Percentiles rank a stretch among this genome's conserved stretches.
phyloP scores from a whole-genome alignment of 2,888 invertebrate species.

The Tribolium freemani region DNA sequence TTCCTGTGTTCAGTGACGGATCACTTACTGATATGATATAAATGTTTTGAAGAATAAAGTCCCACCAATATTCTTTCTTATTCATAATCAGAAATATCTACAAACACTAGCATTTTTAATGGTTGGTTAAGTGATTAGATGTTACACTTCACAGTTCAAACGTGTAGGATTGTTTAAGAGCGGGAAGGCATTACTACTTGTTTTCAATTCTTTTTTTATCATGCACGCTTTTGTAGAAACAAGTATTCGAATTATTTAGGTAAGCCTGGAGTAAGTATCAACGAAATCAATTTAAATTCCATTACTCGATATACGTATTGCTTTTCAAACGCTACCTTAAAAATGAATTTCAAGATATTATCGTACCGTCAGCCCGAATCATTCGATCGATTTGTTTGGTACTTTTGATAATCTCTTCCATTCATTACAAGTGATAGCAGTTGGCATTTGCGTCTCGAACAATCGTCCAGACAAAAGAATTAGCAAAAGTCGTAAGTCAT shows the following conservation, averaged over 20 bases:
- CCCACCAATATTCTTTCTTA: background rate
- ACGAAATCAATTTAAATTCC: background rate
- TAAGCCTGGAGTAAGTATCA: background rate
- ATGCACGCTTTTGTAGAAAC: background rate
- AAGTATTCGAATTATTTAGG: background rate
- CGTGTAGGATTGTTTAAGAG: no score
- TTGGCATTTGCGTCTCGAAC: background rate
- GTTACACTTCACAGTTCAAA: no score
- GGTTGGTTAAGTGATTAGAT: background rate
- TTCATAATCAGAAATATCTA: background rate
- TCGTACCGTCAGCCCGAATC: background rate
- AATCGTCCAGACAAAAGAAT: constrained; percentile 13
- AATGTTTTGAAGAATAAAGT: background rate
- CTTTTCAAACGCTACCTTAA: no score
- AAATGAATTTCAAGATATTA: background rate
- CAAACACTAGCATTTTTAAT: background rate
- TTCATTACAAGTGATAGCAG: background rate
- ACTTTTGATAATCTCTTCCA: background rate
- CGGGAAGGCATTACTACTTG: no score
- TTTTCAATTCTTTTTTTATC: background rate
- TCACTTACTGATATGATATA: background rate
- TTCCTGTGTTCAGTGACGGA: constrained; percentile 4
- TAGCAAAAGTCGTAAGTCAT: constrained; percentile 23
- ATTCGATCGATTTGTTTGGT: background rate
- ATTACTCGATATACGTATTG: background rate